Conservation (phyloP, 2,888 invertebrate species). For the Pseudoips prasinana region DNA sequence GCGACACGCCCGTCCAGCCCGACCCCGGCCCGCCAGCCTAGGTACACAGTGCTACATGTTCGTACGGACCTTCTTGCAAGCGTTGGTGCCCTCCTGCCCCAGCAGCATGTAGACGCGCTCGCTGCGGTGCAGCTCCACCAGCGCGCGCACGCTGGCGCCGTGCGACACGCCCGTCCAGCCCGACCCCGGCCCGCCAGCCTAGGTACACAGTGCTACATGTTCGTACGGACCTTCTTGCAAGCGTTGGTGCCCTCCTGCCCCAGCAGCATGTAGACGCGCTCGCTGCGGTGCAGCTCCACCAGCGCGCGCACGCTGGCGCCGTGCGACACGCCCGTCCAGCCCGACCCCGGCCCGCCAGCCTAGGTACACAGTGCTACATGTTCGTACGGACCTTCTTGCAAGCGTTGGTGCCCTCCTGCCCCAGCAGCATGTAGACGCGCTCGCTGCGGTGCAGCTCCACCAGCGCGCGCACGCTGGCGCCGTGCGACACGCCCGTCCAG, state of each 20-base stretch:
- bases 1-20: slow-evolving; percentile 88
- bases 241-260: slow-evolving; percentile 89
- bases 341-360: slow-evolving; percentile 92
- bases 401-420: slow-evolving; percentile 89
- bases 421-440: slow-evolving; percentile 92
- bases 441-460: slow-evolving; percentile 91
- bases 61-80: slow-evolving; percentile 88
- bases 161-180: slow-evolving; percentile 89
- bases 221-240: slow-evolving; percentile 87
- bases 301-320: slow-evolving; percentile 90
- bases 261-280: slow-evolving; percentile 92
- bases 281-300: slow-evolving; percentile 90
- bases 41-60: too few relatives aligned
- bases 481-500: slow-evolving; percentile 89
- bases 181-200: slow-evolving; percentile 92
- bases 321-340: slow-evolving; percentile 88
- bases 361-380: too few relatives aligned
- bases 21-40: slow-evolving; percentile 93
- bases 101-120: slow-evolving; percentile 91
- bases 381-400: slow-evolving; percentile 87
- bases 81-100: slow-evolving; percentile 92
- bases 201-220: too few relatives aligned
- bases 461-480: slow-evolving; percentile 88
- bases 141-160: slow-evolving; percentile 88
- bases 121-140: slow-evolving; percentile 88